Evolutionary conservation across 2,888 invertebrate species (phyloP).

Genomic region (Cataglyphis livida): DNA sequence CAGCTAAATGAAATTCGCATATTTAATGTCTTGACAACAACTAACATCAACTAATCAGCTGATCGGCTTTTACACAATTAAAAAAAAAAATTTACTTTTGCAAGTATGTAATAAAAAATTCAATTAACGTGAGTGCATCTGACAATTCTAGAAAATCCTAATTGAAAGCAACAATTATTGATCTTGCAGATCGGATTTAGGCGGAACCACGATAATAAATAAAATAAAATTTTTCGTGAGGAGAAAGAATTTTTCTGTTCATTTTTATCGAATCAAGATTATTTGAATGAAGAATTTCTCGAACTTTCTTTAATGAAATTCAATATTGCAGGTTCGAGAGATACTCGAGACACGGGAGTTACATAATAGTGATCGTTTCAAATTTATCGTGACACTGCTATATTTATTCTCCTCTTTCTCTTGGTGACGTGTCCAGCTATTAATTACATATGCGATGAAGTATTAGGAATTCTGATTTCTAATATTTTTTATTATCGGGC

Average conservation of each 20-base stretch:
- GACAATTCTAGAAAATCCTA: background rate
- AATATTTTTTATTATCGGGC: conserved; percentile 13
- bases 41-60: background rate
- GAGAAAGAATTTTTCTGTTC: background rate
- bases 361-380: background rate
- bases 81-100: background rate
- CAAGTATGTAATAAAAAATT: background rate
- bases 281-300: background rate
- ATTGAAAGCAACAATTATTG: background rate
- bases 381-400: background rate
- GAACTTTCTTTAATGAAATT: background rate
- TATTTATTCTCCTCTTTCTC: background rate
- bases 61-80: background rate
- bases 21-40: background rate
- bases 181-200: background rate
- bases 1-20: background rate
- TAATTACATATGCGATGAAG: conserved; percentile 3
- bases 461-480: background rate
- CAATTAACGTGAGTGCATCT: background rate
- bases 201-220: background rate
- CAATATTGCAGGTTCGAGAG: background rate
- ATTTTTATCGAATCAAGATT: background rate
- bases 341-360: background rate
- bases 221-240: background rate
- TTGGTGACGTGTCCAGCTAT: background rate